Evolutionary conservation across 2,797 vertebrate species (phyloP).

Genomic region (Rachycentron canadum): DNA sequence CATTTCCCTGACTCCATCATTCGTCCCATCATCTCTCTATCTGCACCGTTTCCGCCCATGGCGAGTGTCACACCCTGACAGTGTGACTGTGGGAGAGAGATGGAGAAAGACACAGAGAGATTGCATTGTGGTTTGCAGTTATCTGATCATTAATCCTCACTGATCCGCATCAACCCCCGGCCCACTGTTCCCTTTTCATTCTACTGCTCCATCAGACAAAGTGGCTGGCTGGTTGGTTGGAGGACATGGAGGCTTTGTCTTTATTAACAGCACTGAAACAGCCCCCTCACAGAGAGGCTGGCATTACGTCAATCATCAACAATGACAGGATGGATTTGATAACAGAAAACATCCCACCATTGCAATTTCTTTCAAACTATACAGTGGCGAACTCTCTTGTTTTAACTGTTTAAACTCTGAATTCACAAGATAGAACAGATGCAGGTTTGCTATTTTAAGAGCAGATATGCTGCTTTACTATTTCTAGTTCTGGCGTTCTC

Average conservation of each 20-base stretch:
- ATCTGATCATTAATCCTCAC: slow-evolving; percentile 81
- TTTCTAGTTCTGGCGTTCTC: slow-evolving; percentile 7
- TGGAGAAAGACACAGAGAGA: slow-evolving; percentile 58
- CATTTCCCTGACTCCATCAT: slow-evolving; percentile 1
- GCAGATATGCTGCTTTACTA: slow-evolving; percentile 24
- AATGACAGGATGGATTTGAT: slow-evolving; percentile 47
- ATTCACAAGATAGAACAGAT: slow-evolving; percentile 16
- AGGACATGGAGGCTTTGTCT: slow-evolving; percentile 74
- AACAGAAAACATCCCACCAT: slow-evolving; percentile 33
- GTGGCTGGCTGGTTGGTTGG: slow-evolving; percentile 64
- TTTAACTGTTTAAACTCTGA: slow-evolving; percentile 14
- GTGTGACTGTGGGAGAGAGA: slow-evolving; percentile 49
- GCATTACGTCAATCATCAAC: slow-evolving; percentile 62
- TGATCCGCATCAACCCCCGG: slow-evolving; percentile 76
- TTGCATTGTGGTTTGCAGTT: slow-evolving; percentile 73
- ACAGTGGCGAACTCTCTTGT: slow-evolving; percentile 1
- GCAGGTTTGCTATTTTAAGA: slow-evolving; percentile 4
- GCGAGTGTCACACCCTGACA: slow-evolving; percentile 44
- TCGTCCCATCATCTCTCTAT: slow-evolving; percentile 31
- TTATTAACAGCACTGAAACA: slow-evolving; percentile 63
- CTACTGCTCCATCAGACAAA: slow-evolving; percentile 71
- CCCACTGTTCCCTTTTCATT: slow-evolving; percentile 62
- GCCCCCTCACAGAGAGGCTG: slow-evolving; percentile 36
- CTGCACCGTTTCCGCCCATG: slow-evolving; percentile 18
- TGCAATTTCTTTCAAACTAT: slow-evolving; percentile 23